These are phyloP conservation scores for Hestina assimilis DNA, from an alignment of 1,140 invertebrate genomes.

Conservation along the genomic window DNA sequence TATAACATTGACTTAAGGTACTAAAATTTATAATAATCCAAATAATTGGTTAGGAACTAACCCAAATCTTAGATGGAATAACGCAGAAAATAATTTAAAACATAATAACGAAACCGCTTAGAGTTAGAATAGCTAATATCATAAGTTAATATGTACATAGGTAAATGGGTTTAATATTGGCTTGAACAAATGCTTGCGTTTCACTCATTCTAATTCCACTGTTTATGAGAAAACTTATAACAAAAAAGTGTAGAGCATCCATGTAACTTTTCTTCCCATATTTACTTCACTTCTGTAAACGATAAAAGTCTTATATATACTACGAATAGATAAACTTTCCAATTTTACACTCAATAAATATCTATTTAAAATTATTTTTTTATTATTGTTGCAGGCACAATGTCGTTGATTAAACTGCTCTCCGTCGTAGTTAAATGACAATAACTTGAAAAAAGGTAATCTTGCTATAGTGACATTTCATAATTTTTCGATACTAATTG, in stretches of 20 bases:
- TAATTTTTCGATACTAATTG: not conserved
- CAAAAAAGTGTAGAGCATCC: slow-evolving; percentile 9
- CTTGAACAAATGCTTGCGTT: no score
- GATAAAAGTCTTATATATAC: slow-evolving; percentile 5
- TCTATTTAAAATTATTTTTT: not conserved
- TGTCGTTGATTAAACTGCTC: slow-evolving; percentile 61
- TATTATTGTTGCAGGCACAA: slow-evolving; percentile 64
- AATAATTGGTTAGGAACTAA: no score
- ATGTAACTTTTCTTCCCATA: slow-evolving; percentile 13
- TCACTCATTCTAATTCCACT: not conserved
- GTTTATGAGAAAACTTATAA: slow-evolving; percentile 5
- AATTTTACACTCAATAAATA: no score
- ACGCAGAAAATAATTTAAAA: no score
- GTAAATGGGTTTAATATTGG: no score
- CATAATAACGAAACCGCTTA: no score
- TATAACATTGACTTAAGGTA: no score
- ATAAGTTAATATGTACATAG: no score
- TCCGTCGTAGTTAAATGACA: slow-evolving; percentile 67
- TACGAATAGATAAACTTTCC: no score
- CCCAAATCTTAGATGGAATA: no score
- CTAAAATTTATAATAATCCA: no score
- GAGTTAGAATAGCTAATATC: no score
- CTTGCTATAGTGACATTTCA: not conserved
- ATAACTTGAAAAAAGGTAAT: slow-evolving; percentile 71
- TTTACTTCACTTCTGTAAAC: slow-evolving; percentile 4